Percentiles rank a stretch among this genome's conserved stretches.
Conservation (phyloP, 2,888 invertebrate species). For the Himalopsyche tibetana region DNA sequence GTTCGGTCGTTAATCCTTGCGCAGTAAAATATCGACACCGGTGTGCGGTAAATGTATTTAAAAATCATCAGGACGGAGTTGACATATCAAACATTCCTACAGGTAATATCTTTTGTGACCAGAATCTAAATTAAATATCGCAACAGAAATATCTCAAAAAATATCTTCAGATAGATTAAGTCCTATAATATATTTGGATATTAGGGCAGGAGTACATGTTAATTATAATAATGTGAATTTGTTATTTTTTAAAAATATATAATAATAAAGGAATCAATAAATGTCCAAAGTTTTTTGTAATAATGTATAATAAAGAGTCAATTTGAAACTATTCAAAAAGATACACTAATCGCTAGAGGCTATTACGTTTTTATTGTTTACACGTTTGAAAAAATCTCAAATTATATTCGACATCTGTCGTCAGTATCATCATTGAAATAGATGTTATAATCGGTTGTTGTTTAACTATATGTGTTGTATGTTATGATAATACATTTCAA, state of each 20-base stretch:
- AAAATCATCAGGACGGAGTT: conserved; percentile 7
- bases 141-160: conserved; percentile 31
- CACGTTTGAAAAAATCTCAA: background rate
- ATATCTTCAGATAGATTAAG: conserved; percentile 41
- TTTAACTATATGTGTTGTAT: conserved; percentile 60
- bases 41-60: background rate
- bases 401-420: conserved; percentile 16
- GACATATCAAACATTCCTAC: conserved; percentile 14
- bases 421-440: conserved; percentile 45
- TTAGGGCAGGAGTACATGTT: conserved; percentile 41
- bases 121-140: conserved; percentile 28
- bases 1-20: background rate
- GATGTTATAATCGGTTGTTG: conserved; percentile 61
- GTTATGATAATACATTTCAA: conserved; percentile 56
- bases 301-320: conserved; percentile 40
- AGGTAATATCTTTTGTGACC: conserved; percentile 1
- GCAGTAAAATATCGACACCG: background rate
- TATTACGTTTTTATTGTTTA: conserved; percentile 28
- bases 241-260: conserved; percentile 43
- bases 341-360: conserved; percentile 23
- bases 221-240: conserved; percentile 43
- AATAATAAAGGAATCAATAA: conserved; percentile 43
- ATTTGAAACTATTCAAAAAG: conserved; percentile 37
- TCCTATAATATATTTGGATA: conserved; percentile 43
- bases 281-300: conserved; percentile 42